Conservation (phyloP, 2,888 invertebrate species). For the Stegophylla sp. region DNA sequence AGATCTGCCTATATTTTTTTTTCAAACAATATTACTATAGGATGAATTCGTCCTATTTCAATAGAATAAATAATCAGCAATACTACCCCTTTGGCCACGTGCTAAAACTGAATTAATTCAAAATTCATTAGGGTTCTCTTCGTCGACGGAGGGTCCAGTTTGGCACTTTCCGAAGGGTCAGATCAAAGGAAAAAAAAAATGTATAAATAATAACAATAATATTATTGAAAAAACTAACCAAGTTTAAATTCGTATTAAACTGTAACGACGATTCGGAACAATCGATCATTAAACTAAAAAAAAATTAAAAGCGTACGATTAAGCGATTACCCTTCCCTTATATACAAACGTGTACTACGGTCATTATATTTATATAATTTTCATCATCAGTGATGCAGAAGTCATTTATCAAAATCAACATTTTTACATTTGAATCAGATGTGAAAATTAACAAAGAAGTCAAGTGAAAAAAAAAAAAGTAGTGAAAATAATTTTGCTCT, state of each 20-base stretch:
- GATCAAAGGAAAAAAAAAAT: conserved; percentile 45
- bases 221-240: conserved; percentile 9
- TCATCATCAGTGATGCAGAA: conserved; percentile 45
- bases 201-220: conserved; percentile 41
- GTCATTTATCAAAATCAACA: conserved; percentile 56
- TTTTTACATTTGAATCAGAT: conserved; percentile 51
- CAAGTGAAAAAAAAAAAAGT: conserved; percentile 18
- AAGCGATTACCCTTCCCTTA: conserved; percentile 37
- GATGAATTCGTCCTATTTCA: background rate
- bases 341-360: no score
- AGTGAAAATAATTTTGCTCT: conserved; percentile 5
- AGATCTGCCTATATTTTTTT: background rate
- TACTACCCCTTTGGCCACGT: conserved; percentile 40
- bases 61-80: conserved; percentile 33
- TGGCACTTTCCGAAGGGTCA: conserved; percentile 47
- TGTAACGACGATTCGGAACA: conserved; percentile 37
- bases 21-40: conserved; percentile 1
- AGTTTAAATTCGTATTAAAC: conserved; percentile 52
- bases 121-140: conserved; percentile 44
- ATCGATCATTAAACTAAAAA: conserved; percentile 41
- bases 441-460: conserved; percentile 53
- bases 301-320: conserved; percentile 36
- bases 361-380: conserved; percentile 6
- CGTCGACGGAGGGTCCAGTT: conserved; percentile 45
- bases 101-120: conserved; percentile 55